phyloP scores from a whole-genome alignment of 2,113 vertebrate genomes.

The Plectropomus leopardus region DNA sequence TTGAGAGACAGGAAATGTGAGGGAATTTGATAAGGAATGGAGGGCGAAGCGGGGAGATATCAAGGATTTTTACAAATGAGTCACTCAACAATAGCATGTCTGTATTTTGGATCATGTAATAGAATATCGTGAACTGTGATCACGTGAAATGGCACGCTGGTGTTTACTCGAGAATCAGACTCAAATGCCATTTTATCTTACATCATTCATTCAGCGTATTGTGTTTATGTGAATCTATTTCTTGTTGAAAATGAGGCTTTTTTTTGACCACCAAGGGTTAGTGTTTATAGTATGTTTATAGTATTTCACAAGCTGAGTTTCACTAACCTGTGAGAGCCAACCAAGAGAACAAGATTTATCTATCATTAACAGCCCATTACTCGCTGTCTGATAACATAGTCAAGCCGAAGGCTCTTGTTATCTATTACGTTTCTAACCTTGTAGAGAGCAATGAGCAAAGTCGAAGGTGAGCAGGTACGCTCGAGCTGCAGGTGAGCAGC shows the following conservation, averaged over 20 bases:
- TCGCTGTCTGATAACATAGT: too few relatives aligned
- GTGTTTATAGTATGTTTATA: too few relatives aligned
- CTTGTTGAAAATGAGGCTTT: not conserved
- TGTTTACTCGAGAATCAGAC: not conserved
- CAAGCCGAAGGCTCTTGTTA: too few relatives aligned
- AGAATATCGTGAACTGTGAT: not conserved
- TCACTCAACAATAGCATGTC: not conserved
- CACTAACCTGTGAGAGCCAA: too few relatives aligned
- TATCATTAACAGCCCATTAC: too few relatives aligned
- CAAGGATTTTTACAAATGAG: not conserved
- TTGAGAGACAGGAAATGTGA: slow-evolving; percentile 20
- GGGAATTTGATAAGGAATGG: not conserved
- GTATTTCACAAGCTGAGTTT: too few relatives aligned
- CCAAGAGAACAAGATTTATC: too few relatives aligned
- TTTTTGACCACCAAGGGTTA: too few relatives aligned
- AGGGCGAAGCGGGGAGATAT: not conserved
- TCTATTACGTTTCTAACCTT: too few relatives aligned
- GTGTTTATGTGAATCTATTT: not conserved
- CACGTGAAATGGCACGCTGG: not conserved
- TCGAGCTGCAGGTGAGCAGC: too few relatives aligned
- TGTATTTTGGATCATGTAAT: not conserved
- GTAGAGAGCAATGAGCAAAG: too few relatives aligned
- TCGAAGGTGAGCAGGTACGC: too few relatives aligned
- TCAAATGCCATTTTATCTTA: not conserved
- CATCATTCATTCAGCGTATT: not conserved